Percentiles rank a stretch among this genome's conserved stretches.
phyloP scores from a whole-genome alignment of 2,888 invertebrate genomes.

The Thymelicus sylvestris region DNA sequence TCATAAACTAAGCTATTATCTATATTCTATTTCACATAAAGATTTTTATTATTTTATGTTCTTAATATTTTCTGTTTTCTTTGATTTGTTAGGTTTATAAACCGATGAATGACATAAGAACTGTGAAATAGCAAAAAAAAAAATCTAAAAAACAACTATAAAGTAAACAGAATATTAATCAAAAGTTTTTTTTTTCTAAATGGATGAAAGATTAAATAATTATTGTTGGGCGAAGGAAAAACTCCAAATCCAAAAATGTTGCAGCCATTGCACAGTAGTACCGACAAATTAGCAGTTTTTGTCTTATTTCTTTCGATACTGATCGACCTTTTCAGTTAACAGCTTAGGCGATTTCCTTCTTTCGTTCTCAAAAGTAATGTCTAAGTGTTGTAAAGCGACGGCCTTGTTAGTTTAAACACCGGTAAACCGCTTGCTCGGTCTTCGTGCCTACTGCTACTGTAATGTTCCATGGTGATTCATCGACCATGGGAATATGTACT shows the following conservation, averaged over 20 bases:
- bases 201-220: background rate
- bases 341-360: conserved; percentile 64
- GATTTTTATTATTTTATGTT: too few species aligned
- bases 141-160: too few species aligned
- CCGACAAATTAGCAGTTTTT: conserved; percentile 55
- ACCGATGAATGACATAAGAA: too few species aligned
- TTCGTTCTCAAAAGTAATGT: conserved; percentile 27
- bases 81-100: too few species aligned
- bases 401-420: conserved; percentile 23
- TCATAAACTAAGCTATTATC: too few species aligned
- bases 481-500: too few species aligned
- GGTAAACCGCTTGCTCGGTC: background rate
- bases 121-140: too few species aligned
- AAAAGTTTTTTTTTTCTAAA: background rate
- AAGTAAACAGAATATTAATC: background rate
- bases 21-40: too few species aligned
- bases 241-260: background rate
- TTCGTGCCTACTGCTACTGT: too few species aligned
- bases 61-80: too few species aligned
- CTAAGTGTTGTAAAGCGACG: conserved; percentile 16
- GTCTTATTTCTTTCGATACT: conserved; percentile 63
- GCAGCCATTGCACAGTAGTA: background rate
- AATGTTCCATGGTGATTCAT: too few species aligned
- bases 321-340: conserved; percentile 67
- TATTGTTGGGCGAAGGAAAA: background rate